Percentiles rank a stretch among this genome's conserved stretches.
These are phyloP conservation scores for Thomomys bottae DNA, from an alignment of 2,113 vertebrate species.

Conservation along the genomic window DNA sequence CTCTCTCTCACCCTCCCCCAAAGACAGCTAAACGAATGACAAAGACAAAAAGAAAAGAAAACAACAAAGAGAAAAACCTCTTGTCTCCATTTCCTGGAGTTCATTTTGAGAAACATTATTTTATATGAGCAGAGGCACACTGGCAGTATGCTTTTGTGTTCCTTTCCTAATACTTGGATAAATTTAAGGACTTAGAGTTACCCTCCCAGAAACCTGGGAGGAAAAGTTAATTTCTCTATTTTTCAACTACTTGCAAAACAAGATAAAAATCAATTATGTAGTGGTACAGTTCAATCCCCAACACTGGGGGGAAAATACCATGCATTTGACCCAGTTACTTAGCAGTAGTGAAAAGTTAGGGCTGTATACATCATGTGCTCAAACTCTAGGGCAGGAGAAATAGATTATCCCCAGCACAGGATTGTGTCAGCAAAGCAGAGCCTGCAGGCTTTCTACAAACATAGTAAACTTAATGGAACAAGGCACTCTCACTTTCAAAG, in stretches of 20 bases:
- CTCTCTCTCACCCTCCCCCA: too few species aligned
- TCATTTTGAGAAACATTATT: too few species aligned
- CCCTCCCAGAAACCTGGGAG: not conserved
- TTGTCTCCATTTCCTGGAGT: too few species aligned
- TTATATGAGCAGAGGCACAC: too few species aligned
- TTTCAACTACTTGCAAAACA: not conserved
- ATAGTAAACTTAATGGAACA: not conserved
- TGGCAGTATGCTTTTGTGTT: too few species aligned
- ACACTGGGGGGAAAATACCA: not conserved
- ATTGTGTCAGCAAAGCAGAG: not conserved
- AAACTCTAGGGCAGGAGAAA: not conserved
- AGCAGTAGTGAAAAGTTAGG: not conserved
- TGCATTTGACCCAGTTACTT: not conserved
- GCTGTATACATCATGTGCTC: not conserved
- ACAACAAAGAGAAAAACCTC: too few species aligned
- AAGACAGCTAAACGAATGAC: too few species aligned
- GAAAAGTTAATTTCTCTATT: conserved; percentile 8
- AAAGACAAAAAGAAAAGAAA: too few species aligned
- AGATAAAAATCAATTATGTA: not conserved
- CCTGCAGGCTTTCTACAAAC: not conserved
- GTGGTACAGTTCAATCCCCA: not conserved
- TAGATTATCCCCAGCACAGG: not conserved
- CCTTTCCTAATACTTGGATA: not conserved
- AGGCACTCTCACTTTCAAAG: not conserved
- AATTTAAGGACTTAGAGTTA: not conserved